Base-by-base conservation (phyloP, 2,113 vertebrate genomes). In the Kryptolebias marmoratus region DNA sequence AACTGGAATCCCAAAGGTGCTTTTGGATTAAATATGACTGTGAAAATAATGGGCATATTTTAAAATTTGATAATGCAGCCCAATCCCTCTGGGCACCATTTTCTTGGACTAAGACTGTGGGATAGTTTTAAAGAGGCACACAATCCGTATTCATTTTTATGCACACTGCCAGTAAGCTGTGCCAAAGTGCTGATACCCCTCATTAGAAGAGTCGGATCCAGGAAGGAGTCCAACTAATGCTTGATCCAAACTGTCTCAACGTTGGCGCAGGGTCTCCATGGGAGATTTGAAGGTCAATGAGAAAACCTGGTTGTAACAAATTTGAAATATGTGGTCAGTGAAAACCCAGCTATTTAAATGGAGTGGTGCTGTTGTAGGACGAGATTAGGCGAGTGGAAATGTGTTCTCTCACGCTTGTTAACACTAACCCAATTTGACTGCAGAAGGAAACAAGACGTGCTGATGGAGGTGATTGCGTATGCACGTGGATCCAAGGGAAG, bases 161-260 rank as follows among this genome's bases (percentile, higher is more conserved):
- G 81, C 84, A 77, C 31, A 73, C 79, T 92, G 91, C 92, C 91
- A 91, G 88, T 88, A 85, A 91, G 77, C 83, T 58, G 69, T 89
- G 92, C 91, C 93, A 93, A 91, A 89, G 85, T 85, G 84, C 82
- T 84, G 88, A 91, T 89, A 88, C 85, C 86, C 80, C 89, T 93
- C 89, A 93, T 93, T 93, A 93, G 87, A 89, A 92, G 86, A 81
- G 73, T 87, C 65, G 77, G 49, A 89, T 92, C 82, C 88, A 93
- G 91, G 92, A 93, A 92, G 83, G 79, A 81, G 66, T 89, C 89
- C 89, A 89, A 77, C 79, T 86, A 80, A 83, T 81, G 71, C 76
- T 82, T 83, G n/a, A 76, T 87, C 64, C 84, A 82, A 71, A 67
- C 82, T 73, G 82, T 85, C 75, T 85, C 80, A 85, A 83, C 77